Base-by-base conservation (phyloP, 2,113 vertebrate genomes). In the Burhinus oedicnemus region DNA sequence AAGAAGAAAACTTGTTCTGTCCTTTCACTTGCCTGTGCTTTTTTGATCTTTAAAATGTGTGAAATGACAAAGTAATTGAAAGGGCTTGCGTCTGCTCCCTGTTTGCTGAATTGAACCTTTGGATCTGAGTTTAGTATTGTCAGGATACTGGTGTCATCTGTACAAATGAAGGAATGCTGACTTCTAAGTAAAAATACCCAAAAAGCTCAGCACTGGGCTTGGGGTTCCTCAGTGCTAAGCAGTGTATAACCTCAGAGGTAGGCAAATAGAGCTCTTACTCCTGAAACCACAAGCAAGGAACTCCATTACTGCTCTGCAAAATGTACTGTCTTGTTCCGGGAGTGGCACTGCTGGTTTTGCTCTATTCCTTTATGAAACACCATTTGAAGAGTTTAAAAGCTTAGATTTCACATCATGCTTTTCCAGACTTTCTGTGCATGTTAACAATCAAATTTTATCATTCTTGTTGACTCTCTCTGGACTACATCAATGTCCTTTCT, bases 341-440 rank as follows among this genome's bases (percentile, higher is more conserved):
- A 66, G 51, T 47, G 60, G 57, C 88, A 68, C 55, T 71, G 65
- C 27, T 95, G 58, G 4, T 51, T 95, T 92, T 89, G 34, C 18
- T 94, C 49, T 47, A 26, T 66, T 91, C 42, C 47, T 89, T 93
- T 89, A 93, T 93, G 83, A 96, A 96, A 85, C 83, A 93, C 61
- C 58, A 82, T 77, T 12, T 77, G 40, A 95, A 92, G 68, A 72
- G n/a, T 62, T 96, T 89, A 83, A 91, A 92, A 93, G 60, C 47
- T 93, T 90, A 62, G 17, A 68, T 65, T 92, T 96, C 51, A 60
- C 9, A 84, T 90, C 45, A 51, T 57, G 25, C 69, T 87, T 95
- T 90, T 65, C 80, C 78, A 90, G 93, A 83, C 38, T 69, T 77
- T 81, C 88, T 89, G 77, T 87, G 76, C 52, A 72, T 91, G 77